phyloP scores from a whole-genome alignment of 2,797 vertebrate genomes.

The Ceryle rudis region DNA sequence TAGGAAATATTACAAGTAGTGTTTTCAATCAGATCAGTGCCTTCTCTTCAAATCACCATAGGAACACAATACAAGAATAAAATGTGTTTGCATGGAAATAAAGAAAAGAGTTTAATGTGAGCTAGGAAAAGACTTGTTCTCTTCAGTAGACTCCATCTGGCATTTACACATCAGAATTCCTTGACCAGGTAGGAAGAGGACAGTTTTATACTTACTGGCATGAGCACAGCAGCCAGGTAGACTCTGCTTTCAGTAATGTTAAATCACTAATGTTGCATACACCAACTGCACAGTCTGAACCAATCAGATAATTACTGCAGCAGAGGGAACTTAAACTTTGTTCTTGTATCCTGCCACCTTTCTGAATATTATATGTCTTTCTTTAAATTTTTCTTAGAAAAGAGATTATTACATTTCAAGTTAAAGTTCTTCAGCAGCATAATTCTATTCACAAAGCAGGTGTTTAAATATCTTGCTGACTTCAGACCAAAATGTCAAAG shows the following conservation, averaged over 20 bases:
- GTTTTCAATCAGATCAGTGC: neutral
- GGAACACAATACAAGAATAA: neutral
- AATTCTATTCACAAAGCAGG: neutral
- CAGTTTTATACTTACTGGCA: neutral
- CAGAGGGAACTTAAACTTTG: neutral
- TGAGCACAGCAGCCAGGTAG: neutral
- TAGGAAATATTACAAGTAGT: neutral
- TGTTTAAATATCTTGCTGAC: conserved; percentile 8
- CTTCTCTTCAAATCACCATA: conserved; percentile 1
- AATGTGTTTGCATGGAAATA: neutral
- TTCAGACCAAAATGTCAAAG: conserved; percentile 3
- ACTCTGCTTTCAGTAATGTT: neutral
- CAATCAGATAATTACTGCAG: neutral
- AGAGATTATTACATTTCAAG: neutral
- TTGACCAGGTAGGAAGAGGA: neutral
- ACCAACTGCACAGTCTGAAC: neutral
- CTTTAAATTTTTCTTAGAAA: neutral
- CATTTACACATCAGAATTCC: neutral
- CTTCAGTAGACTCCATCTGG: neutral
- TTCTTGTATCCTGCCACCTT: neutral
- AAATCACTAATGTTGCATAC: neutral
- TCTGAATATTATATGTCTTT: neutral
- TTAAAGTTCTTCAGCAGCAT: neutral
- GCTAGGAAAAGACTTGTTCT: neutral
- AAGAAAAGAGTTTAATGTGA: neutral